phyloP scores from a whole-genome alignment of 2,797 vertebrate species.

The Aplochiton taeniatus region DNA sequence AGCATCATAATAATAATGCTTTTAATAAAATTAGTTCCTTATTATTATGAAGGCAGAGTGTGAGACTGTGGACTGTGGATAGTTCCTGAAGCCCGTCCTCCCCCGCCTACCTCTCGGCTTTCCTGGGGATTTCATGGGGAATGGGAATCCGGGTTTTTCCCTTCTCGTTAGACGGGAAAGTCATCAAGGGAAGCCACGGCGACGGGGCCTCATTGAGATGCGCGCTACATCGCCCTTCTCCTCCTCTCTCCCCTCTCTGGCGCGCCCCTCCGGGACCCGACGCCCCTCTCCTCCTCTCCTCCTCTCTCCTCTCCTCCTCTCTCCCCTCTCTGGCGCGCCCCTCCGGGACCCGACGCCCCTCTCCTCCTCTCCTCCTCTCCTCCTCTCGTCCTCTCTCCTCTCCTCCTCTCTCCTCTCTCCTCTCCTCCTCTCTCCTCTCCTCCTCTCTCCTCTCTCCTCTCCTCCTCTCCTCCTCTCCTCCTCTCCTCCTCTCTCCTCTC shows the following conservation, averaged over 20 bases:
- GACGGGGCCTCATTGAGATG: slow-evolving; percentile 81
- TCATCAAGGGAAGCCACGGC: slow-evolving; percentile 73
- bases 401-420: background rate
- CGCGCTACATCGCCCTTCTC: slow-evolving; percentile 63
- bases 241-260: slow-evolving; percentile 34
- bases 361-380: slow-evolving; percentile 40
- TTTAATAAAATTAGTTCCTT: too few relatives aligned
- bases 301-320: slow-evolving; percentile 55
- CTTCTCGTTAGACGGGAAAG: slow-evolving; percentile 72
- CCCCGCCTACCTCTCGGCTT: slow-evolving; percentile 32
- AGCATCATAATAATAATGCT: too few relatives aligned
- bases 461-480: background rate
- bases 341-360: slow-evolving; percentile 12
- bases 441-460: background rate
- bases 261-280: slow-evolving; percentile 4
- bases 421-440: background rate
- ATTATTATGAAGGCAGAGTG: too few relatives aligned
- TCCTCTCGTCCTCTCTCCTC: slow-evolving; percentile 39
- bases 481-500: slow-evolving; percentile 44
- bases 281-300: too few relatives aligned
- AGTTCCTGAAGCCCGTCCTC: too few relatives aligned
- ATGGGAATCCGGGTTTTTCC: slow-evolving; percentile 64
- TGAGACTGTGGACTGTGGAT: too few relatives aligned
- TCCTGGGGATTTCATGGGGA: slow-evolving; percentile 65
- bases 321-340: slow-evolving; percentile 12